These are phyloP conservation scores for Siderastrea siderea DNA, from an alignment of 92 coral and sea anemone genomes.

Conservation along the genomic window DNA sequence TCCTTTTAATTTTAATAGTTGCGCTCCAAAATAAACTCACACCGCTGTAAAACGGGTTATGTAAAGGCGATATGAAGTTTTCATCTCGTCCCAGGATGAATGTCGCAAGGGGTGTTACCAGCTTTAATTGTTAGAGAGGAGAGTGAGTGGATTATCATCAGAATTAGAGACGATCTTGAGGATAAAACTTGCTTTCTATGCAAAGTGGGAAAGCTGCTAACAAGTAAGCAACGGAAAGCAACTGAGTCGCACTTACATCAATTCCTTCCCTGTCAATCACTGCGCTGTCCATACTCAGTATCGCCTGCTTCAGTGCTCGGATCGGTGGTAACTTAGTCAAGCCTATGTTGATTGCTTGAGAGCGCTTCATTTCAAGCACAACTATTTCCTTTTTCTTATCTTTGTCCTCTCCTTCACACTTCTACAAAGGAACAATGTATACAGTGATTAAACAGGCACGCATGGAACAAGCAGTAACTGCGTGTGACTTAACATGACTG, in stretches of 20 bases:
- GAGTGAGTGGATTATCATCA: too few species aligned
- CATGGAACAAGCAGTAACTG: neutral
- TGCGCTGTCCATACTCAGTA: conserved; percentile 88
- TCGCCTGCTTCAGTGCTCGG: conserved; percentile 91
- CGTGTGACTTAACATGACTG: neutral
- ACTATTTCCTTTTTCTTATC: conserved; percentile 94
- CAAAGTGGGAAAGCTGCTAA: too few species aligned
- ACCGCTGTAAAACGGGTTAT: too few species aligned
- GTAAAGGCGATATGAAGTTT: too few species aligned
- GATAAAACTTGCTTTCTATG: too few species aligned
- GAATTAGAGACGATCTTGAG: too few species aligned
- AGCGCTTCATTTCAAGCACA: conserved; percentile 93
- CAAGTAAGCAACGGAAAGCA: neutral
- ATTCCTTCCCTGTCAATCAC: conserved; percentile 95
- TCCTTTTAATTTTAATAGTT: too few species aligned
- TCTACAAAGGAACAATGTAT: conserved; percentile 59
- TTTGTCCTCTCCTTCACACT: conserved; percentile 84
- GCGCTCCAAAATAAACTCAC: too few species aligned
- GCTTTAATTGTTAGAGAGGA: too few species aligned
- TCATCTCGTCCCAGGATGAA: too few species aligned
- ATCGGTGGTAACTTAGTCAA: conserved; percentile 94
- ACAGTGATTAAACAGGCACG: neutral
- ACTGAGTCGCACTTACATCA: conserved; percentile 75
- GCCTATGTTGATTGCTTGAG: conserved; percentile 96
- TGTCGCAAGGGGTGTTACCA: too few species aligned